These are phyloP conservation scores for Xestia rhomboidea DNA, from an alignment of 2,888 invertebrate genomes.

Conservation along the genomic window DNA sequence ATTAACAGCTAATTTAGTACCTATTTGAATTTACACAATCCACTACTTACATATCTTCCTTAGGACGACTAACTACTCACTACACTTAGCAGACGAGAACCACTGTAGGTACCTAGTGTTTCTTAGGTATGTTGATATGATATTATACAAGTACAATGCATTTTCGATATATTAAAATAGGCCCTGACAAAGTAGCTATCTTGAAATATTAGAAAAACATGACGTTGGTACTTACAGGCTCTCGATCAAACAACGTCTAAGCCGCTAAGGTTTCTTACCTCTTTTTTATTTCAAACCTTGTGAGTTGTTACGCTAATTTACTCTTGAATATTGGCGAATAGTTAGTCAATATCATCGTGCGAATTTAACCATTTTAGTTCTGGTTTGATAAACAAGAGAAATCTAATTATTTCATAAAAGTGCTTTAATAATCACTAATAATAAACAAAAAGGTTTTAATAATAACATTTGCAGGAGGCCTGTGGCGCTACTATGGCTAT, in stretches of 20 bases:
- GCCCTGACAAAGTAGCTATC: conserved; percentile 3
- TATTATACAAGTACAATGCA: conserved; percentile 17
- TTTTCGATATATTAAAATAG: conserved; percentile 3
- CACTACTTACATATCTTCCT: not conserved
- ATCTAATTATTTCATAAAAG: conserved; percentile 55
- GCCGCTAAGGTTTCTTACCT: conserved; percentile 23
- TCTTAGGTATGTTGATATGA: not conserved
- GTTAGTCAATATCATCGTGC: conserved; percentile 55
- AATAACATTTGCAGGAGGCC: conserved; percentile 17
- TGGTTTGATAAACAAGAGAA: conserved; percentile 48
- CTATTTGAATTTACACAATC: conserved; percentile 1
- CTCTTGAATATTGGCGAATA: conserved; percentile 74
- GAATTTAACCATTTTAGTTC: conserved; percentile 39
- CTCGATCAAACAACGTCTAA: conserved; percentile 41
- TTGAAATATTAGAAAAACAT: conserved; percentile 9
- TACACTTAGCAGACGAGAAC: conserved; percentile 9
- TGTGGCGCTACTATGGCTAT: conserved; percentile 5
- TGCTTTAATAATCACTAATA: conserved; percentile 68
- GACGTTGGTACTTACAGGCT: conserved; percentile 44
- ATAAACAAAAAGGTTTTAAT: conserved; percentile 56
- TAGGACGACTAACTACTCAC: conserved; percentile 14
- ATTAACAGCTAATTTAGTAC: not conserved
- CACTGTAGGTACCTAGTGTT: conserved; percentile 11
- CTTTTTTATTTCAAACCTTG: conserved; percentile 46
- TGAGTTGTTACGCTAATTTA: conserved; percentile 73